Percentiles rank a stretch among this genome's conserved stretches.
These are phyloP conservation scores for Phocoena sinus DNA, from an alignment of 2,113 vertebrate species.

Conservation along the genomic window DNA sequence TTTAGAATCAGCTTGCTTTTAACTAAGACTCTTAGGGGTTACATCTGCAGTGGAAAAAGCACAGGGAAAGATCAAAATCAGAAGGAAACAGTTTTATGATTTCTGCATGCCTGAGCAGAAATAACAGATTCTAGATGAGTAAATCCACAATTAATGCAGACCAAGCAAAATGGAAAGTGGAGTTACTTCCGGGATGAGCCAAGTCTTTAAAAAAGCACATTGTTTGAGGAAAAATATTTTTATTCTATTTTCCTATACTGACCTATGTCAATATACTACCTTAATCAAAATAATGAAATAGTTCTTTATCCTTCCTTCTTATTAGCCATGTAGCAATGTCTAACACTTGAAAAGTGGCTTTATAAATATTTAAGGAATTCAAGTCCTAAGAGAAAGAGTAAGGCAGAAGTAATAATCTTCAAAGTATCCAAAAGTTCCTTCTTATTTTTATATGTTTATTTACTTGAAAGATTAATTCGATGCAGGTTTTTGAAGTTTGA, in stretches of 20 bases:
- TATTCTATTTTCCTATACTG: neutral
- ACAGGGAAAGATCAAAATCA: neutral
- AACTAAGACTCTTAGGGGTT: neutral
- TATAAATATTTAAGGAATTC: neutral
- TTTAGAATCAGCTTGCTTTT: neutral
- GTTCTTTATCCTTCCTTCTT: neutral
- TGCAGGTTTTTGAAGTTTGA: conserved; percentile 19
- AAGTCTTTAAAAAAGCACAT: neutral
- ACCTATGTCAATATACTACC: neutral
- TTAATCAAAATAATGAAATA: neutral
- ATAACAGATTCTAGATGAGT: neutral
- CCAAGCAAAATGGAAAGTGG: neutral
- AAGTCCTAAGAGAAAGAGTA: neutral
- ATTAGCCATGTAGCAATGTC: neutral
- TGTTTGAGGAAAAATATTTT: conserved; percentile 36
- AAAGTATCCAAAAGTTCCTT: neutral
- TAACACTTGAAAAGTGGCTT: neutral
- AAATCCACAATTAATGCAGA: neutral
- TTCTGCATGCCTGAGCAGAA: neutral
- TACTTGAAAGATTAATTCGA: conserved; percentile 54
- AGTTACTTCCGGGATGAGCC: neutral
- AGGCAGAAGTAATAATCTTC: conserved; percentile 1
- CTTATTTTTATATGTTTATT: conserved; percentile 18
- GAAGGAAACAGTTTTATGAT: neutral
- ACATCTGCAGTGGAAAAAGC: neutral